phyloP scores from a whole-genome alignment of 2,797 vertebrate species.

The Silurus lanzhouensis region DNA sequence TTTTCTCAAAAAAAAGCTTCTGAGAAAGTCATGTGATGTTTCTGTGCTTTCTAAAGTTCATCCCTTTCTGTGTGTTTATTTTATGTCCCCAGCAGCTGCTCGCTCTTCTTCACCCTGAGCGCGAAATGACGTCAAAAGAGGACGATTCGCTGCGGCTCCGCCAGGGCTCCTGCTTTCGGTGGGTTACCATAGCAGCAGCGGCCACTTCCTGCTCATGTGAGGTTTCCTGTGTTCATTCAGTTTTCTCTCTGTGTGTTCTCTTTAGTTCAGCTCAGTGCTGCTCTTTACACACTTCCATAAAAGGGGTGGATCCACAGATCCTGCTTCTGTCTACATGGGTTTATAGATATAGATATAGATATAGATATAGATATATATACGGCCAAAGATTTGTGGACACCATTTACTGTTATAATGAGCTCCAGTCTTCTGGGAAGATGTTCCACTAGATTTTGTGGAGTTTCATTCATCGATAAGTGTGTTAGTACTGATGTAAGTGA shows the following conservation, averaged over 20 bases:
- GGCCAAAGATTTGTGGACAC: too few species aligned
- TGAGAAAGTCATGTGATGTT: constrained; percentile 55
- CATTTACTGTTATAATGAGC: too few species aligned
- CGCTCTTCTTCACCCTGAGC: constrained; percentile 63
- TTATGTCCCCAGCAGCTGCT: constrained; percentile 66
- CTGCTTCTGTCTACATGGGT: constrained; percentile 68
- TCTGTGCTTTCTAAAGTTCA: constrained; percentile 62
- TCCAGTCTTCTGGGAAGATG: too few species aligned
- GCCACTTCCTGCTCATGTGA: constrained; percentile 79
- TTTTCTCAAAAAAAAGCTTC: constrained; percentile 57
- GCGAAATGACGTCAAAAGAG: constrained; percentile 80
- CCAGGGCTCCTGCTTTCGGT: constrained; percentile 74
- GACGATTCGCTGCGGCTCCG: constrained; percentile 64
- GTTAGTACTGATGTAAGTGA: too few species aligned
- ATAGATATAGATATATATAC: too few species aligned
- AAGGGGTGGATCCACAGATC: constrained; percentile 71
- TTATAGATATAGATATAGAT: not conserved
- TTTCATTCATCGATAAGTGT: too few species aligned
- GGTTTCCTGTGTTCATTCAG: constrained; percentile 85
- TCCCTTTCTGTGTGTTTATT: constrained; percentile 64
- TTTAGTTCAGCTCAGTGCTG: constrained; percentile 66
- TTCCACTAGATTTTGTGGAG: too few species aligned
- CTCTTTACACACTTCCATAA: constrained; percentile 79
- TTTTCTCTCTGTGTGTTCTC: constrained; percentile 63
- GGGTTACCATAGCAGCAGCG: constrained; percentile 79